Base-by-base conservation (phyloP, 1,140 invertebrate species). In the Papilio dardanus region DNA sequence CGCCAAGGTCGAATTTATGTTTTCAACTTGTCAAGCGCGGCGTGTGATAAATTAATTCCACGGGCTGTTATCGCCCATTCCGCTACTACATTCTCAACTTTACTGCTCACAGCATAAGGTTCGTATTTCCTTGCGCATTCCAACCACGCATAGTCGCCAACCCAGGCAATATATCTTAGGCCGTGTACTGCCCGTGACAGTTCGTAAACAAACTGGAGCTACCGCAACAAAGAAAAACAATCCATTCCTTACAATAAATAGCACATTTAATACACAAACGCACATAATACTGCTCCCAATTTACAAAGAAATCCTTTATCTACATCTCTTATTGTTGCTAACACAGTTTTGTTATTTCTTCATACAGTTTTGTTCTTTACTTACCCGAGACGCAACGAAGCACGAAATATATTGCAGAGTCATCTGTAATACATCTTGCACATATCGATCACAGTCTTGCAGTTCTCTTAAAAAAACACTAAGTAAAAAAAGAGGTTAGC, bases 11-110 rank as follows among this genome's bases (percentile, higher is more conserved):
- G 92, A 93, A 93, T 93, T 93, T 93, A 93, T 93, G 92, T 93
- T 93, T 93, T 93, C 92, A 93, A 93, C 92, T 93, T 93, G 92
- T 93, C 92, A 93, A 93, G 91, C 91, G 87, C 90, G 92, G 90
- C 91, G 90, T 92, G 92, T 92, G 90, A 93, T 93, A 93, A 93
- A 93, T 93, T 93, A 93, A 93, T 92, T 92, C 92, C 88, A 92
- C 90, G 89, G 86, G 89, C 87, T 89, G 91, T 91, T 92, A 92
- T 90, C 85, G 86, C 82, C 62, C 28, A 30, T 46, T 28, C 2
- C 8, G 35, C 40, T 67, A 74, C 0, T 30, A 30, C 31, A 89
- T 50, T 85, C 77, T 83, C 8, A 71, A 82, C 84, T 77, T 81
- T 88, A 89, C 73, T 12, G 0, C 46, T 0, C 33, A 0, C 0